Conservation (phyloP, 2,797 vertebrate genomes). For the Okamejei kenojei region DNA sequence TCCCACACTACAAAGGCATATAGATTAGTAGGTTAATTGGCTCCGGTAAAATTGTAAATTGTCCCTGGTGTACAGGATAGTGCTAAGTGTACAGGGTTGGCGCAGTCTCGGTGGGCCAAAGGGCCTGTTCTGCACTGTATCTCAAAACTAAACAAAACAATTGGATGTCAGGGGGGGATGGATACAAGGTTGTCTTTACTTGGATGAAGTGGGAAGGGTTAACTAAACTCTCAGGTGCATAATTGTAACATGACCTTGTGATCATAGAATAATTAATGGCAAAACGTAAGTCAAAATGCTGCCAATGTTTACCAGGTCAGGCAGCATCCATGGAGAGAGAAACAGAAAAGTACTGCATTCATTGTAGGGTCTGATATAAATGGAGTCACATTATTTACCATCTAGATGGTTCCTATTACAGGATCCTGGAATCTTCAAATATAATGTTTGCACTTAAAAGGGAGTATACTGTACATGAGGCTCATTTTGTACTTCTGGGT, state of each 20-base stretch:
- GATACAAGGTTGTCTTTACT: neutral
- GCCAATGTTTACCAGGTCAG: neutral
- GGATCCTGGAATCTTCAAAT: too few relatives aligned
- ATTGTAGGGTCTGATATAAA: neutral
- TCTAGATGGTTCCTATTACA: too few relatives aligned
- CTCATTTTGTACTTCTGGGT: neutral
- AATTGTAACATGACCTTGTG: neutral
- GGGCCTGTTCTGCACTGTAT: too few relatives aligned
- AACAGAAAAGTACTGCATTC: too few relatives aligned
- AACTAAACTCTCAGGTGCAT: neutral
- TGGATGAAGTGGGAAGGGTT: too few relatives aligned
- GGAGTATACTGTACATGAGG: neutral
- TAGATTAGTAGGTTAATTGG: too few relatives aligned
- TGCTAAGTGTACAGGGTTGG: neutral
- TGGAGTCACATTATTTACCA: neutral
- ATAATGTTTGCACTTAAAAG: neutral
- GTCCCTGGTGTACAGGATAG: too few relatives aligned
- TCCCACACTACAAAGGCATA: too few relatives aligned
- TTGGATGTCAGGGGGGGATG: neutral
- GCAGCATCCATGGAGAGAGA: slow-evolving; percentile 8
- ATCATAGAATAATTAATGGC: neutral
- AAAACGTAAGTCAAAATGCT: neutral
- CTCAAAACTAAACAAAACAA: neutral
- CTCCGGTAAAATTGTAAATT: too few relatives aligned
- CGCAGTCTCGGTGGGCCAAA: too few relatives aligned